phyloP scores from a whole-genome alignment of 1,140 invertebrate genomes.

The Penaeus vannamei region DNA sequence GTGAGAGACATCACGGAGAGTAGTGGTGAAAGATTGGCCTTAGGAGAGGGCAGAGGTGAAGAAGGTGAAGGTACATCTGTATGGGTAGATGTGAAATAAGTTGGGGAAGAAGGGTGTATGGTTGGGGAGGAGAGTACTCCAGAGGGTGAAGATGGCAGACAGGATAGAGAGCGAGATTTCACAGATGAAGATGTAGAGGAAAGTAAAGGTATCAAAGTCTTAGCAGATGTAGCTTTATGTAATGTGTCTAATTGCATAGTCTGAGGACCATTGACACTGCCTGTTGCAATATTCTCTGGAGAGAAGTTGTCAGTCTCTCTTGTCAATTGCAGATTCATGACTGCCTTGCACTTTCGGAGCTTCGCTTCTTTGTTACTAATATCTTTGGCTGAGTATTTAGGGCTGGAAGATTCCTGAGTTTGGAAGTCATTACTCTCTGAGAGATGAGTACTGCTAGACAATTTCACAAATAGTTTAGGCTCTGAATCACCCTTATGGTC shows the following conservation, averaged over 20 bases:
- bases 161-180: not conserved
- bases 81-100: not conserved
- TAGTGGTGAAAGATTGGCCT: too few relatives aligned
- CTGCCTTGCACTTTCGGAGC: too few relatives aligned
- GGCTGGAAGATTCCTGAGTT: not conserved
- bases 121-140: not conserved
- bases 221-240: too few relatives aligned
- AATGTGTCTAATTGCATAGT: too few relatives aligned
- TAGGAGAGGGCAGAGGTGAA: not conserved
- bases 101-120: not conserved
- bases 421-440: slow-evolving; percentile 43
- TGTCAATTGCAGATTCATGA: too few relatives aligned
- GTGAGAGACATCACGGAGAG: not conserved
- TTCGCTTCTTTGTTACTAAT: too few relatives aligned
- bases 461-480: slow-evolving; percentile 35
- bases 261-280: too few relatives aligned
- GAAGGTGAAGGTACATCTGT: not conserved
- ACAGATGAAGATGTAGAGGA: not conserved
- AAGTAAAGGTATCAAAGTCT: too few relatives aligned
- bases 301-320: too few relatives aligned
- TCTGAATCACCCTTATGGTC: not conserved
- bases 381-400: too few relatives aligned
- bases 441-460: slow-evolving; percentile 34
- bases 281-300: too few relatives aligned
- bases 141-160: not conserved